Evolutionary conservation across 2,888 invertebrate species (phyloP), one percentile per base, ranked within the genome.

Genomic region (Pterostichus niger): DNA sequence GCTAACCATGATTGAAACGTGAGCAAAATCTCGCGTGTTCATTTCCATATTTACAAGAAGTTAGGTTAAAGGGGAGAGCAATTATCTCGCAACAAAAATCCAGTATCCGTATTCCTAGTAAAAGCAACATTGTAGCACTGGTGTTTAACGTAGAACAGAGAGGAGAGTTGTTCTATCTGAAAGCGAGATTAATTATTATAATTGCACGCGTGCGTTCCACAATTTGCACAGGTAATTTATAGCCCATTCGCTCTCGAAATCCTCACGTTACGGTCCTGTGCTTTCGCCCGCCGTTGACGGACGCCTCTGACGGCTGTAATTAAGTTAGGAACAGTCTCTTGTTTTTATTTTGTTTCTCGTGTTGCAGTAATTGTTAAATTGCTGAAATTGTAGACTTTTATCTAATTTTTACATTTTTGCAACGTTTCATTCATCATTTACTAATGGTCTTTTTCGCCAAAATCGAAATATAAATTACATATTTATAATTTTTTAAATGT

Each of bases 261-360:
- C 68, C 75, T 49, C 35, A 49, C 52, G 75, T 75, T 75, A 75
- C 49, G 44, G 54, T 52, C 54, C 75, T 52, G 75, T 31, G 31
- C 75, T 75, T 31, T 31, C 49, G 73, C 49, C 54, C 54, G 49
- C 54, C 52, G 44, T n/a, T 75, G 54, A 75, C 75, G 75, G 52
- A 75, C 75, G 75, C 75, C 75, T n/a, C 52, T 75, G 75, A 75
- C 75, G 75, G 75, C n/a, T 54, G 75, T 75, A 75, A 75, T 75
- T 75, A 75, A 75, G 75, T 75, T 75, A 54, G 49, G 33, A 75
- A 52, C 33, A 64, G 13, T 40, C 68, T 71, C 68, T 71, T 71
- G 68, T 71, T 71, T 71, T 71, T 71, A 71, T 71, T 71, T 71
- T 71, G 44, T 71, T 71, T 71, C 68, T 71, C 68, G 68, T 71